A percentile compares a stretch with the other conserved stretches of the same genome.
Evolutionary conservation across 2,113 vertebrate species (phyloP).

Genomic region (Lonchura striata): DNA sequence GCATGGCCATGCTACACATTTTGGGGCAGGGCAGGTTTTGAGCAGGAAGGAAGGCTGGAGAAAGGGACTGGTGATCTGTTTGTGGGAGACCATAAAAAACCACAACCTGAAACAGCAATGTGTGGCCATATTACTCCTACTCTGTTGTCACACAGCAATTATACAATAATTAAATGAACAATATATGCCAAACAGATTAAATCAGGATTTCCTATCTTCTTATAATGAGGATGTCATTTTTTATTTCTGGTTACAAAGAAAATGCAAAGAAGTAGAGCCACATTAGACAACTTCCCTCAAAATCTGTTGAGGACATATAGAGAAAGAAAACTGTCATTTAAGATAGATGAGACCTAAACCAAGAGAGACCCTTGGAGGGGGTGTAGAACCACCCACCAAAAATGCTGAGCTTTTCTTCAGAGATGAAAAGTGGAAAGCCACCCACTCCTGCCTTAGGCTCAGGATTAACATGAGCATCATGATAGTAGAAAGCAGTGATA

Average conservation of each 20-base stretch:
- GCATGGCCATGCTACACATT: accelerated
- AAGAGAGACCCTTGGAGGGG: background rate
- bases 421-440: background rate
- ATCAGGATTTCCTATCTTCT: background rate
- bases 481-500: background rate
- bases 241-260: background rate
- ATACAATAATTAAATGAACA: background rate
- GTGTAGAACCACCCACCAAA: background rate
- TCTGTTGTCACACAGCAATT: background rate
- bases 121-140: background rate
- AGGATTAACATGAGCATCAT: background rate
- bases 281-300: background rate
- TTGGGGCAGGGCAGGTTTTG: background rate
- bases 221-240: background rate
- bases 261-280: background rate
- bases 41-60: background rate
- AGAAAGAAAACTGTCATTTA: background rate
- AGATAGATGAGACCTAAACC: background rate
- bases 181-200: background rate
- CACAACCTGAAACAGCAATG: background rate
- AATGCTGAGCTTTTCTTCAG: background rate
- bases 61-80: background rate
- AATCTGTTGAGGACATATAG: background rate
- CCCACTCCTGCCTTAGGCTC: background rate
- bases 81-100: background rate